These are phyloP conservation scores for Drosophila dunni DNA, from an alignment of 1,140 invertebrate species.

Conservation along the genomic window DNA sequence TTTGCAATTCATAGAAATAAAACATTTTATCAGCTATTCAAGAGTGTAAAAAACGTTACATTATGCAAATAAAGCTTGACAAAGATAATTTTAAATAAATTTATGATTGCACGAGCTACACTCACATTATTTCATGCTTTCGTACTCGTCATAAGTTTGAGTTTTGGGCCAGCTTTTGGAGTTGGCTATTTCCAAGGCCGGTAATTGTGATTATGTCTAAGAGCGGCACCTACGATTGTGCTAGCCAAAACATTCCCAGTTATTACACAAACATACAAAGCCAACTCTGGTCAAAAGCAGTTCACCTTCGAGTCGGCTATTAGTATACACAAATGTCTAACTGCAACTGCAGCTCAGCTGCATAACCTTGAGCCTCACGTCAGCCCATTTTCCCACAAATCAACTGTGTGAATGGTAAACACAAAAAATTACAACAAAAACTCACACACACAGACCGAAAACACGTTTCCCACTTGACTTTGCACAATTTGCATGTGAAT, in stretches of 20 bases:
- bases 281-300: constrained; percentile 19
- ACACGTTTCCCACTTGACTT: constrained; percentile 53
- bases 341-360: constrained; percentile 37
- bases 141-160: background rate
- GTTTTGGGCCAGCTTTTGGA: background rate
- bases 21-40: constrained; percentile 32
- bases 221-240: constrained; percentile 29
- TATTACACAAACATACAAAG: constrained; percentile 6
- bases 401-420: constrained; percentile 40
- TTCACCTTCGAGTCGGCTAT: constrained; percentile 36
- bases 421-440: constrained; percentile 9
- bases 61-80: constrained; percentile 37
- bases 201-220: background rate
- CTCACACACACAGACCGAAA: constrained; percentile 14
- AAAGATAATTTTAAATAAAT: constrained; percentile 25
- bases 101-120: constrained; percentile 1
- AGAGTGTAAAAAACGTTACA: constrained; percentile 4
- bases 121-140: background rate
- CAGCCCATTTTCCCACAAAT: constrained; percentile 52
- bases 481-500: constrained; percentile 48
- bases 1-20: constrained; percentile 42
- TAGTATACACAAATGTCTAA: constrained; percentile 24
- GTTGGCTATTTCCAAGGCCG: constrained; percentile 17
- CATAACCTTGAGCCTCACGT: constrained; percentile 40
- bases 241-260: constrained; percentile 6